Conservation (phyloP, 1,140 invertebrate genomes). For the Rhysida immarginata region DNA sequence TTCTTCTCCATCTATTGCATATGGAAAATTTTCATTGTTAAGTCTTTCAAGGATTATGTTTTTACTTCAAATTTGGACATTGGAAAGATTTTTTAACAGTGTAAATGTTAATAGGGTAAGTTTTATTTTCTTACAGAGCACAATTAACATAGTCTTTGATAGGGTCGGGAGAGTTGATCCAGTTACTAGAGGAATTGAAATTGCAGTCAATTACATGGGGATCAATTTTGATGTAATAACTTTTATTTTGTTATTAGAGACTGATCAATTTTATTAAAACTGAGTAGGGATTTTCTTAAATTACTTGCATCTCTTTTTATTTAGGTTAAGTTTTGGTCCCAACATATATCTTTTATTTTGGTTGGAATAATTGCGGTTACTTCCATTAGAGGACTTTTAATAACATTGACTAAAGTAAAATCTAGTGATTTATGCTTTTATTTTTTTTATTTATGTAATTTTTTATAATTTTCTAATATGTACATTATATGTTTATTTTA, state of each 20-base stretch:
- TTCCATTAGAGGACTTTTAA: conserved; percentile 84
- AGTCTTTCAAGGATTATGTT: too few relatives aligned
- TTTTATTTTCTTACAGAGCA: conserved; percentile 48
- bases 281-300: background rate
- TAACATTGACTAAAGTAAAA: conserved; percentile 90
- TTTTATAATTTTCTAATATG: conserved; percentile 3
- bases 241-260: background rate
- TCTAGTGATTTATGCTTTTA: background rate
- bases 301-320: conserved; percentile 2
- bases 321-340: conserved; percentile 83
- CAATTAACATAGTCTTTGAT: conserved; percentile 97
- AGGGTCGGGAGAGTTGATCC: conserved; percentile 97
- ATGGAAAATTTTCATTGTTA: conserved; percentile 99
- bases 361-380: conserved; percentile 97
- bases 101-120: too few relatives aligned
- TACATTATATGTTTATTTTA: conserved; percentile 36
- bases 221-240: conserved; percentile 85
- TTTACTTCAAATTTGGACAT: too few relatives aligned
- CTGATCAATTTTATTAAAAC: background rate
- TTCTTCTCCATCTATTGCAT: conserved; percentile 98
- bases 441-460: background rate
- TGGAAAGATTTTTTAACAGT: too few relatives aligned
- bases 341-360: conserved; percentile 93
- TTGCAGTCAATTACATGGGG: conserved; percentile 92
- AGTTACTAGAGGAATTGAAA: conserved; percentile 90